phyloP scores from a whole-genome alignment of 2,888 invertebrate genomes.

The Macaria notata region DNA sequence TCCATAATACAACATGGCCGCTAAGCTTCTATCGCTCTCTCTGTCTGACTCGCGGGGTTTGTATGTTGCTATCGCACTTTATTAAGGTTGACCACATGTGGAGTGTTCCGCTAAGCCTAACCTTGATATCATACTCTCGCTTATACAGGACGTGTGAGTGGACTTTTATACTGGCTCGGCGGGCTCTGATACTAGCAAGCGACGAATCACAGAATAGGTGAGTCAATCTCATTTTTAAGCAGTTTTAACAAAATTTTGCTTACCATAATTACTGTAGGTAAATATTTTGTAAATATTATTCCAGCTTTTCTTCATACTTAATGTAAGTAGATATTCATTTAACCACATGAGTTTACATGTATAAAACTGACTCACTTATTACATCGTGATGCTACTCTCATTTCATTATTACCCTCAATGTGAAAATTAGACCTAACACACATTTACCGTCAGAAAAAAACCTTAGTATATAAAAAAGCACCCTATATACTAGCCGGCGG shows the following conservation, averaged over 20 bases:
- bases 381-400: no score
- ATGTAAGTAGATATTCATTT: no score
- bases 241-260: no score
- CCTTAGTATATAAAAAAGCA: slow-evolving; percentile 37
- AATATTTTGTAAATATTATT: no score
- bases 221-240: not conserved
- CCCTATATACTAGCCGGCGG: slow-evolving; percentile 50
- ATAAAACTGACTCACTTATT: no score
- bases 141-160: slow-evolving; percentile 64
- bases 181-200: not conserved
- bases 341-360: no score
- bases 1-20: slow-evolving; percentile 83
- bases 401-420: no score
- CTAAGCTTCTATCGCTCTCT: slow-evolving; percentile 73
- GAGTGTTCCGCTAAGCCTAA: slow-evolving; percentile 82
- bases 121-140: slow-evolving; percentile 80
- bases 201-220: not conserved
- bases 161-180: slow-evolving; percentile 14
- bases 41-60: slow-evolving; percentile 50
- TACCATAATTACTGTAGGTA: no score
- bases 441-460: no score
- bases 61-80: slow-evolving; percentile 70
- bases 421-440: no score
- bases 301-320: no score
- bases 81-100: slow-evolving; percentile 82